phyloP scores from a whole-genome alignment of 1,140 invertebrate species.

The Drosophila repletoides region DNA sequence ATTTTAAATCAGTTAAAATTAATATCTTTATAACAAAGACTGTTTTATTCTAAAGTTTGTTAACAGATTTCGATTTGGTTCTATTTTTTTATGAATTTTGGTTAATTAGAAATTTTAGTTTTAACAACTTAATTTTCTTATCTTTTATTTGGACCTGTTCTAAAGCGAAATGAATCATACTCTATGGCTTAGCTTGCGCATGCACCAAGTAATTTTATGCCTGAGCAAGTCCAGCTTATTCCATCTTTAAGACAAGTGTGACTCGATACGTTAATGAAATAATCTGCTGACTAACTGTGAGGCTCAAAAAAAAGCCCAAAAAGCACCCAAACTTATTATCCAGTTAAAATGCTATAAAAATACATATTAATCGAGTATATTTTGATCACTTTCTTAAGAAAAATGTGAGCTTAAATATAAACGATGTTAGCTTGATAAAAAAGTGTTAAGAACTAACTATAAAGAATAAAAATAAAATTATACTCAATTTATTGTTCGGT shows the following conservation, averaged over 20 bases:
- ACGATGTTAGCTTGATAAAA: too few species aligned
- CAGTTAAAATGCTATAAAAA: neutral
- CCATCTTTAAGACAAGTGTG: constrained; percentile 29
- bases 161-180: neutral
- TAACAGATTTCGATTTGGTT: too few species aligned
- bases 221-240: constrained; percentile 17
- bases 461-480: too few species aligned
- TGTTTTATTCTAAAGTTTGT: too few species aligned
- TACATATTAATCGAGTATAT: too few species aligned
- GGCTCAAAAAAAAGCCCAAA: neutral
- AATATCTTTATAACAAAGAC: too few species aligned
- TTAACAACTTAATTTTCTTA: constrained; percentile 2
- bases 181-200: neutral
- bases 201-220: constrained; percentile 17
- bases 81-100: neutral
- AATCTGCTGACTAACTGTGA: constrained; percentile 23
- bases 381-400: too few species aligned
- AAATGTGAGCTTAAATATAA: too few species aligned
- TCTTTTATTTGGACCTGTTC: neutral
- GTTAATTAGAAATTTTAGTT: neutral
- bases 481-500: too few species aligned
- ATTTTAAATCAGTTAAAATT: too few species aligned
- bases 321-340: neutral
- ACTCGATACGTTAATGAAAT: constrained; percentile 1
- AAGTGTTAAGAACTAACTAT: too few species aligned